Evolutionary conservation across 2,113 vertebrate genomes (phyloP).

Genomic region (Grammomys surdaster): DNA sequence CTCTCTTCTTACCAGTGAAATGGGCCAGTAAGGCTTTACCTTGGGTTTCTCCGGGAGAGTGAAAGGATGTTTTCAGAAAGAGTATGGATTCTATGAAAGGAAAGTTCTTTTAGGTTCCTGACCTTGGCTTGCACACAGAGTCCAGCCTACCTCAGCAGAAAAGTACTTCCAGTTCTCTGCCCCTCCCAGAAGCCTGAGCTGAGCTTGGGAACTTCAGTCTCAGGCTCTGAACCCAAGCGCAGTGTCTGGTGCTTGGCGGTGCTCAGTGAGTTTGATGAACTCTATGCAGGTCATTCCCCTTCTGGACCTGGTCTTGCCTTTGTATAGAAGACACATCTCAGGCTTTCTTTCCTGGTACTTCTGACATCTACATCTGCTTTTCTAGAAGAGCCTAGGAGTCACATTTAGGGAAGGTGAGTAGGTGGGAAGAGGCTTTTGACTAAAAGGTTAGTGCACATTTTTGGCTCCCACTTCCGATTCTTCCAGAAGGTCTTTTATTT

Average conservation of each 20-base stretch:
- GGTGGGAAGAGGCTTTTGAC: constrained; percentile 32
- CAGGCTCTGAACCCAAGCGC: not conserved
- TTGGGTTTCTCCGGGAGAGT: not conserved
- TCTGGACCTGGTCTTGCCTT: not conserved
- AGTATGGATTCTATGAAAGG: not conserved
- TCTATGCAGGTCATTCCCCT: not conserved
- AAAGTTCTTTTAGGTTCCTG: not conserved
- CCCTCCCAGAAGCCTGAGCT: not conserved
- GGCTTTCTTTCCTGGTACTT: not conserved
- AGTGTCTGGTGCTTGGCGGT: not conserved
- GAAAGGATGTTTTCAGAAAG: not conserved
- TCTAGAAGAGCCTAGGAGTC: constrained; percentile 16
- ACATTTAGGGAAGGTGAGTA: constrained; percentile 48
- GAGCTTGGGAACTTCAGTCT: not conserved
- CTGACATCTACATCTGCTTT: not conserved
- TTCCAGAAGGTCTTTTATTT: constrained; percentile 54
- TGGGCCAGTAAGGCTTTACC: not conserved
- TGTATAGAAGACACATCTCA: not conserved
- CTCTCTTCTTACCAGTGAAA: not conserved
- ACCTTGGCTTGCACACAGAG: not conserved
- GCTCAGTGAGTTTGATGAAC: not conserved
- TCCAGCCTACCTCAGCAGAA: no score
- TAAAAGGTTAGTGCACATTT: constrained; percentile 71
- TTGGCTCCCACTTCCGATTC: constrained; percentile 72
- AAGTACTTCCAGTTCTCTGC: not conserved